Evolutionary conservation across 2,888 invertebrate species (phyloP).

Genomic region (Spisula solida): DNA sequence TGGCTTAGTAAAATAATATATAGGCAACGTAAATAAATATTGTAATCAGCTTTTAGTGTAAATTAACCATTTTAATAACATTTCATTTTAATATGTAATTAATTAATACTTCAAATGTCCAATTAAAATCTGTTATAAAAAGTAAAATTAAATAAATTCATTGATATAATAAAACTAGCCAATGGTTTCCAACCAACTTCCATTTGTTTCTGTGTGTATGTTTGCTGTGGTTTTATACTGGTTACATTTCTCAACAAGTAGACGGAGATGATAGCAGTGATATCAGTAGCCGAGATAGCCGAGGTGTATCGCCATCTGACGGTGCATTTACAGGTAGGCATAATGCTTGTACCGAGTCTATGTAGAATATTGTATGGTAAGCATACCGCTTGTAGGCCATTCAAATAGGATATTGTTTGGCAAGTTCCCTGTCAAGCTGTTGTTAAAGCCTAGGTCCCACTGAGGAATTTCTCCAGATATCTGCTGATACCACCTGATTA

Average conservation of each 20-base stretch:
- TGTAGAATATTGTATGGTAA: no score
- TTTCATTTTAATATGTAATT: neutral
- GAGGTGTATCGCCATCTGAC: constrained; percentile 45
- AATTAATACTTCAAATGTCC: no score
- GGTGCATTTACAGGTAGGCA: constrained; percentile 1
- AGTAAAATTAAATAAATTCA: no score
- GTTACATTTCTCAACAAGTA: constrained; percentile 51
- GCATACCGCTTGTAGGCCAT: no score
- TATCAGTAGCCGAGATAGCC: constrained; percentile 43
- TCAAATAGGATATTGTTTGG: no score
- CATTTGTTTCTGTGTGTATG: neutral
- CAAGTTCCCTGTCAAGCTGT: no score
- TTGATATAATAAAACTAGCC: neutral
- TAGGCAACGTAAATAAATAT: neutral
- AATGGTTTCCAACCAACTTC: neutral
- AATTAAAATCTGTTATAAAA: no score
- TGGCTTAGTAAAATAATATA: neutral
- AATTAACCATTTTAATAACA: constrained; percentile 14
- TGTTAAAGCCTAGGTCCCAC: no score
- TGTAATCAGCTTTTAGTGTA: constrained; percentile 3
- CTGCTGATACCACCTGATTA: no score
- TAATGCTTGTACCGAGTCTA: neutral
- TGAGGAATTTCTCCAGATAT: no score
- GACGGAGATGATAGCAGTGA: constrained; percentile 36
- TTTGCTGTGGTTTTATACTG: constrained; percentile 36